Percentiles rank a stretch among this genome's conserved stretches.
Conservation (phyloP, 1,140 invertebrate species). For the Anoplolepis gracilipes region DNA sequence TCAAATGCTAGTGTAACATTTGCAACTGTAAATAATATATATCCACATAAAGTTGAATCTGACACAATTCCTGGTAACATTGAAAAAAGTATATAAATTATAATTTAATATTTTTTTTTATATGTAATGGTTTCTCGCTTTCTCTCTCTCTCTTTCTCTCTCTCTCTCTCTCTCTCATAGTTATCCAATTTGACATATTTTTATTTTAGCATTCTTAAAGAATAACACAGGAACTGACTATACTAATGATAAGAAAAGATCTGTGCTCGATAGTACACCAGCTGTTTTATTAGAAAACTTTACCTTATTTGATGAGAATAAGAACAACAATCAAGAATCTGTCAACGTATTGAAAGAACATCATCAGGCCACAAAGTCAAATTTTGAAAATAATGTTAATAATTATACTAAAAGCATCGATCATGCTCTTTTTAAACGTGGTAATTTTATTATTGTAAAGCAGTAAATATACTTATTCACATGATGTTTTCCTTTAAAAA, state of each 20-base stretch:
- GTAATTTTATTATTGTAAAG: slow-evolving; percentile 66
- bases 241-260: slow-evolving; percentile 69
- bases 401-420: slow-evolving; percentile 67
- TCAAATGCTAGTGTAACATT: slow-evolving; percentile 68
- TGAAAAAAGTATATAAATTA: slow-evolving; percentile 76
- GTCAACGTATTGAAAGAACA: slow-evolving; percentile 72
- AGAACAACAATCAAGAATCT: slow-evolving; percentile 77
- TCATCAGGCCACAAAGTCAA: slow-evolving; percentile 71
- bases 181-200: slow-evolving; percentile 13
- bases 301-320: slow-evolving; percentile 70
- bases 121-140: not conserved
- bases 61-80: slow-evolving; percentile 68
- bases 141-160: no score
- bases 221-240: slow-evolving; percentile 59
- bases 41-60: slow-evolving; percentile 69
- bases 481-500: slow-evolving; percentile 31
- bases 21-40: slow-evolving; percentile 74
- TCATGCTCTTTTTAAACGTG: slow-evolving; percentile 71
- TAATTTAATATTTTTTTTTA: slow-evolving; percentile 14
- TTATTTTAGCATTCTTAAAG: slow-evolving; percentile 65
- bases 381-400: slow-evolving; percentile 69
- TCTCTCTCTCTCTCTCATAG: no score
- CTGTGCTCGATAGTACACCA: slow-evolving; percentile 62
- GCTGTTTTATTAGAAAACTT: slow-evolving; percentile 65
- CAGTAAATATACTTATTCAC: slow-evolving; percentile 46